Conservation (phyloP, 2,113 vertebrate genomes). For the Syngnathoides biaculeatus region DNA sequence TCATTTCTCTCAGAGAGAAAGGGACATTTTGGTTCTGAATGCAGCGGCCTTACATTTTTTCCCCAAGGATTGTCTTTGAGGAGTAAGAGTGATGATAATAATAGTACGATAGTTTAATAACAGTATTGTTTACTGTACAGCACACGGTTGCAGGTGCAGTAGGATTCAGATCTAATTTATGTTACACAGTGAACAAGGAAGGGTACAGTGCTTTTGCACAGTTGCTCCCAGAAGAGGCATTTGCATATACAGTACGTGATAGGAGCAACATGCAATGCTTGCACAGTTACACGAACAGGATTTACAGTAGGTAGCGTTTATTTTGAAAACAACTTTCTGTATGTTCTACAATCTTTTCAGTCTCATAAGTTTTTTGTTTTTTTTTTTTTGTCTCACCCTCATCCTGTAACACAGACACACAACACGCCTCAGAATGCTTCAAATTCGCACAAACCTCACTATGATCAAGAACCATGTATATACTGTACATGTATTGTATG, state of each 20-base stretch:
- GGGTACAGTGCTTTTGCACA: slow-evolving; percentile 33
- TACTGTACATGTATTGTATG: slow-evolving; percentile 30
- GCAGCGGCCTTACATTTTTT: slow-evolving; percentile 37
- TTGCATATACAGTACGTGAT: slow-evolving; percentile 11
- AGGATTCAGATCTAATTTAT: slow-evolving; percentile 42
- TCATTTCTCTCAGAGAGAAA: too few species aligned
- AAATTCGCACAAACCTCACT: slow-evolving; percentile 41
- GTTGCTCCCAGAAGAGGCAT: slow-evolving; percentile 13
- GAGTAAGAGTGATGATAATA: slow-evolving; percentile 46
- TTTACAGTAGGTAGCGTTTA: slow-evolving; percentile 16
- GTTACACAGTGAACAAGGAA: slow-evolving; percentile 32
- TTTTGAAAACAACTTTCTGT: slow-evolving; percentile 19
- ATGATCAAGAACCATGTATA: slow-evolving; percentile 52
- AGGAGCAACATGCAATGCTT: background rate
- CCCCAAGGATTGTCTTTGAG: slow-evolving; percentile 41
- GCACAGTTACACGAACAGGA: slow-evolving; percentile 14
- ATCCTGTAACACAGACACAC: slow-evolving; percentile 40
- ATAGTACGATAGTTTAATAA: background rate
- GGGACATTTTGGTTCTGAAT: slow-evolving; percentile 24
- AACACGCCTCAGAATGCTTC: slow-evolving; percentile 50
- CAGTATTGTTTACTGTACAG: slow-evolving; percentile 48
- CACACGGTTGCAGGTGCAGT: slow-evolving; percentile 59
- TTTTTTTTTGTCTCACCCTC: background rate
- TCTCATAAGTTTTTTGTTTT: background rate
- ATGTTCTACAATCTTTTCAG: slow-evolving; percentile 9